phyloP scores from a whole-genome alignment of 1,140 invertebrate genomes.

The Scaptomyza montana region DNA sequence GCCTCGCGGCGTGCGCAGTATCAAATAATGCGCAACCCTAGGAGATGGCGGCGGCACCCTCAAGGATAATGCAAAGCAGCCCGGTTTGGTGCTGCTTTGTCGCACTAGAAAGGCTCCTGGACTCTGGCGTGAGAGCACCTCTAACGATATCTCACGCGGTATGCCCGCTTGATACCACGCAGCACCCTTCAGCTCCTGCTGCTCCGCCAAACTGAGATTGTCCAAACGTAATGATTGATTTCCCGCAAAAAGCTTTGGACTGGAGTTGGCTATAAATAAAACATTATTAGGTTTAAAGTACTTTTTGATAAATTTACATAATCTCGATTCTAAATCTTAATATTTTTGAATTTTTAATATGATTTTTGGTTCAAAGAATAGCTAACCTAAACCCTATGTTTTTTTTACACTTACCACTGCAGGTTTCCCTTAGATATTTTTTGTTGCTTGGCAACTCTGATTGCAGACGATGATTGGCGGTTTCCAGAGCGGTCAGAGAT shows the following conservation, averaged over 20 bases:
- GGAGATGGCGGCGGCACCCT: constrained; percentile 97
- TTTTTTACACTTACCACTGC: constrained; percentile 64
- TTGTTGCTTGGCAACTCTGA: constrained; percentile 70
- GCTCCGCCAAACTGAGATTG: constrained; percentile 89
- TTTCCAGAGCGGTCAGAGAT: constrained; percentile 77
- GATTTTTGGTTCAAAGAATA: not conserved
- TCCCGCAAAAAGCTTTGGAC: constrained; percentile 85
- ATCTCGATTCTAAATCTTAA: not conserved
- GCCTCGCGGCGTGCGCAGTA: constrained; percentile 94
- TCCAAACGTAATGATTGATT: constrained; percentile 88
- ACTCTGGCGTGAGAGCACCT: constrained; percentile 95
- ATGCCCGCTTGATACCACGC: constrained; percentile 98
- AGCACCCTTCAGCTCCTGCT: constrained; percentile 92
- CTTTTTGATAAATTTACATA: not conserved
- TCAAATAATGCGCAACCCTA: constrained; percentile 97
- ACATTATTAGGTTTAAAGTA: not conserved
- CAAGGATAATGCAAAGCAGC: constrained; percentile 97
- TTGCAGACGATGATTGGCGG: constrained; percentile 68
- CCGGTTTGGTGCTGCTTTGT: constrained; percentile 96
- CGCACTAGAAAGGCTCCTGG: constrained; percentile 97
- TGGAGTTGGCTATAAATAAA: constrained; percentile 74
- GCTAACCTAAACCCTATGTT: no score
- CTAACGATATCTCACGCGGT: constrained; percentile 96
- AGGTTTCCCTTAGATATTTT: constrained; percentile 80
- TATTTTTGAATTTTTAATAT: no score